Conservation (phyloP, 2,113 vertebrate species). For the Nicator chloris region DNA sequence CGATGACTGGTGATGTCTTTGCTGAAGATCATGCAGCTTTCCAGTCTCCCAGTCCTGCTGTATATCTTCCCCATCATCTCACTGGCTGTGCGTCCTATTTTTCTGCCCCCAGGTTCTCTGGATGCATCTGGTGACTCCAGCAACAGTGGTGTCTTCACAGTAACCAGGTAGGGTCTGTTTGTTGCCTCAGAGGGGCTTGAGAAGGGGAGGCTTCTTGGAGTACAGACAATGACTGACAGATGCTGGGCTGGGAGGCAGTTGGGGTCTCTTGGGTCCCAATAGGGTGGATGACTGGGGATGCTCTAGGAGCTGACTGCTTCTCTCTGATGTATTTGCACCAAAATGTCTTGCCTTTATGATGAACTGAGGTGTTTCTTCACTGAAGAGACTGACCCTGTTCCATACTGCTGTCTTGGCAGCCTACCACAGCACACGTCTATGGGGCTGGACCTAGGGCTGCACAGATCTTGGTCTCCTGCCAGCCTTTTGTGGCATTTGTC, state of each 20-base stretch:
- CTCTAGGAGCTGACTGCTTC: not conserved
- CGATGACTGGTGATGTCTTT: not conserved
- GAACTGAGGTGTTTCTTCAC: not conserved
- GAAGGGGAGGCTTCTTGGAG: not conserved
- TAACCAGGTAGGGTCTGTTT: slow-evolving; percentile 65
- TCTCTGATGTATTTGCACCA: not conserved
- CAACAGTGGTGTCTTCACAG: slow-evolving; percentile 78
- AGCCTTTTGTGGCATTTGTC: not conserved
- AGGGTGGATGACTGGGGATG: not conserved
- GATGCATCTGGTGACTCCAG: slow-evolving; percentile 80
- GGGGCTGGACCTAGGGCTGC: not conserved
- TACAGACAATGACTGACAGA: not conserved
- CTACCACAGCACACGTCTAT: not conserved
- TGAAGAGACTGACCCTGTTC: not conserved
- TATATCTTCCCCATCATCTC: not conserved
- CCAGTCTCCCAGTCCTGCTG: not conserved
- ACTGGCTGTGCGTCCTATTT: not conserved
- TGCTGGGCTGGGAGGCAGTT: not conserved
- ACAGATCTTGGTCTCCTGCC: not conserved
- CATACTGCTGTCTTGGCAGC: not conserved
- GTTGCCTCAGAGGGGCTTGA: not conserved
- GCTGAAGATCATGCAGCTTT: not conserved
- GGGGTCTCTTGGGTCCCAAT: not conserved
- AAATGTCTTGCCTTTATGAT: not conserved
- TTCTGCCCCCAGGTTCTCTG: slow-evolving; percentile 66